Base-by-base conservation (phyloP, 1,140 invertebrate species). In the roundworm (Caenorhabditis elegans) region DNA sequence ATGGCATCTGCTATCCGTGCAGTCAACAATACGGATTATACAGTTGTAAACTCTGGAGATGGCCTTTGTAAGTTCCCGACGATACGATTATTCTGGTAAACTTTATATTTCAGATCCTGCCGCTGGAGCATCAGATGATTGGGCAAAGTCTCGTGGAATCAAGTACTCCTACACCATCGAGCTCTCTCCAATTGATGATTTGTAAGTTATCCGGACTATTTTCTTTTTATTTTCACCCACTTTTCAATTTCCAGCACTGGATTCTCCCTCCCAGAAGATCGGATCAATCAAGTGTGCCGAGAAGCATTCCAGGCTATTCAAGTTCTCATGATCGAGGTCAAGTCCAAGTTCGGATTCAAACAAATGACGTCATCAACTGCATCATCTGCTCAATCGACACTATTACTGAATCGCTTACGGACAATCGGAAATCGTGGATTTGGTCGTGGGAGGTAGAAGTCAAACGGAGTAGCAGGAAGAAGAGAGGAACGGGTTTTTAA, bases 131-230 rank as follows among this genome's bases (percentile, higher is more conserved):
- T 82, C 80, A n/a, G 89, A 89, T 31, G 89, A 90, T 76, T 90
- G 85, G 84, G 86, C 90, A 2, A 90, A 91, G 49, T 89, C 88
- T 24, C 81, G 79, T 4, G 89, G 90, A 13, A 86, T 91, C 10
- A 90, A 90, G 79, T 91, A 90, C 80, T 82, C 89, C 2, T 91
- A 90, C 86, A 91, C 91, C 0, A 83, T 91, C 5, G 91, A 91
- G 83, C 60, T 89, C 48, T 83, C 82, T 47, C 86, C 86, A 6
- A 76, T 77, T n/a, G 53, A 81, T 13, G 46, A 79, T 22, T 79
- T 53, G 78, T 79, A 39, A 48, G 28, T 31, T 5, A 4, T 31
- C 3, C 0, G 5, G 17, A 17, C n/a, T 46, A 0, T 2, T 19
- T 0, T 28, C 0, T 4, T 34, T 10, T 51, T 28, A 28, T 2